These are phyloP conservation scores for Salarias fasciatus DNA, from an alignment of 2,797 vertebrate genomes.

Conservation along the genomic window DNA sequence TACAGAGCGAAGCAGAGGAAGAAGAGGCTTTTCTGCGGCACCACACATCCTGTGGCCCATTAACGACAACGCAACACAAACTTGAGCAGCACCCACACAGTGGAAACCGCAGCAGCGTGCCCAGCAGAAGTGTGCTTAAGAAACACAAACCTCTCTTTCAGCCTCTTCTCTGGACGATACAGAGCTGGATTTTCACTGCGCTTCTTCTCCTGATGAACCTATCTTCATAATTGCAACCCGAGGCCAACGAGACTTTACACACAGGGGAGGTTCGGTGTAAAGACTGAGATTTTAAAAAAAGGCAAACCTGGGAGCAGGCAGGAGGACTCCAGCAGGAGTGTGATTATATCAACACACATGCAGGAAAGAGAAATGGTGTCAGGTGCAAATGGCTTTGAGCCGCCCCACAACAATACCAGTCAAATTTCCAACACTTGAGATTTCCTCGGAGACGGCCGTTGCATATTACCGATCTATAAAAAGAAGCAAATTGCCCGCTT, in stretches of 20 bases:
- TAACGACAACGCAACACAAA: slow-evolving; percentile 40
- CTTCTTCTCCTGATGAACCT: slow-evolving; percentile 58
- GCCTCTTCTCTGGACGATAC: slow-evolving; percentile 70
- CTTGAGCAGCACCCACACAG: slow-evolving; percentile 18
- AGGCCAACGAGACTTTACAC: slow-evolving; percentile 60
- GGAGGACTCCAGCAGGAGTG: slow-evolving; percentile 60
- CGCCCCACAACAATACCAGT: slow-evolving; percentile 74
- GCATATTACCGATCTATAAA: slow-evolving; percentile 80
- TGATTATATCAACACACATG: slow-evolving; percentile 71
- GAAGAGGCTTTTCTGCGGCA: slow-evolving; percentile 10
- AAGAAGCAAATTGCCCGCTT: slow-evolving; percentile 77
- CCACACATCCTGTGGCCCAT: slow-evolving; percentile 26
- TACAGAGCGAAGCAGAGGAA: too few species aligned
- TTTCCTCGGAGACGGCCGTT: slow-evolving; percentile 71
- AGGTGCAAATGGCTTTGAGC: slow-evolving; percentile 80
- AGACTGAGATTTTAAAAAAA: too few species aligned
- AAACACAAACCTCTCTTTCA: slow-evolving; percentile 58
- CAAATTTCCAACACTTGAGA: slow-evolving; percentile 77
- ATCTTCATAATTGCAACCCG: slow-evolving; percentile 70
- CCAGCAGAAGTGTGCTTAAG: slow-evolving; percentile 36
- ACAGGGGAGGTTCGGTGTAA: slow-evolving; percentile 49
- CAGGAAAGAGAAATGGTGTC: slow-evolving; percentile 55
- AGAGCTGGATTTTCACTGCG: slow-evolving; percentile 49
- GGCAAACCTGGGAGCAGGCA: slow-evolving; percentile 27
- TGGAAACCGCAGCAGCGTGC: slow-evolving; percentile 36